phyloP scores from a whole-genome alignment of 1,140 invertebrate genomes.

The Drosophila obscura region DNA sequence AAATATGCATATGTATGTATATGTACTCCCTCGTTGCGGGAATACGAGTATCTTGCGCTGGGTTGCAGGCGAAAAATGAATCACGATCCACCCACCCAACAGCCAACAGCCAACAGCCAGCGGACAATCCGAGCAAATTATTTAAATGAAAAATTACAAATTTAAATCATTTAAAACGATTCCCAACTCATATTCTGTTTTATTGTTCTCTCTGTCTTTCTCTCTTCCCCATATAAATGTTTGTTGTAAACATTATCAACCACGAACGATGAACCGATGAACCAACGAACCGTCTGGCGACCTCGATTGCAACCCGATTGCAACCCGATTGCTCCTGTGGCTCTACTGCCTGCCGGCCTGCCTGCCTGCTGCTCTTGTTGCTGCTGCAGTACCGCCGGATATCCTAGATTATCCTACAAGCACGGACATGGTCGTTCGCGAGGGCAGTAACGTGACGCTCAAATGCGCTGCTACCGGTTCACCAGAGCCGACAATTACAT shows the following conservation, averaged over 20 bases:
- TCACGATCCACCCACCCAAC: constrained; percentile 28
- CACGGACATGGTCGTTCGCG: constrained; percentile 93
- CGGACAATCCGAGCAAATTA: constrained; percentile 47
- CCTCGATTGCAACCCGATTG: constrained; percentile 68
- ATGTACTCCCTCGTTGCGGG: constrained; percentile 13
- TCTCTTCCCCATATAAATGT: constrained; percentile 39
- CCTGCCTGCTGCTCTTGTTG: constrained; percentile 29
- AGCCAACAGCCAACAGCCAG: not conserved
- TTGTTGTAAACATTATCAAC: constrained; percentile 73
- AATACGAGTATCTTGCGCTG: constrained; percentile 11
- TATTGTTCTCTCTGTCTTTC: constrained; percentile 31
- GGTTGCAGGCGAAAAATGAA: constrained; percentile 53
- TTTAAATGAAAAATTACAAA: constrained; percentile 63
- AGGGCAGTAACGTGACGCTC: constrained; percentile 93
- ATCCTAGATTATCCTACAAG: constrained; percentile 94
- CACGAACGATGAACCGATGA: constrained; percentile 38
- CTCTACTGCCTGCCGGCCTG: constrained; percentile 15
- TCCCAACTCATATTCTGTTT: constrained; percentile 26
- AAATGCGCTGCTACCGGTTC: constrained; percentile 93
- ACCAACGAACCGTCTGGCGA: constrained; percentile 52
- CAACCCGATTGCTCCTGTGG: constrained; percentile 15
- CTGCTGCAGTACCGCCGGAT: constrained; percentile 92
- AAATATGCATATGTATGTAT: constrained; percentile 13
- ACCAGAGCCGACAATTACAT: constrained; percentile 92
- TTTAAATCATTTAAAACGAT: constrained; percentile 62